These are phyloP conservation scores for Leptinotarsa undecemlineata DNA, from an alignment of 1,140 invertebrate species.

Conservation along the genomic window DNA sequence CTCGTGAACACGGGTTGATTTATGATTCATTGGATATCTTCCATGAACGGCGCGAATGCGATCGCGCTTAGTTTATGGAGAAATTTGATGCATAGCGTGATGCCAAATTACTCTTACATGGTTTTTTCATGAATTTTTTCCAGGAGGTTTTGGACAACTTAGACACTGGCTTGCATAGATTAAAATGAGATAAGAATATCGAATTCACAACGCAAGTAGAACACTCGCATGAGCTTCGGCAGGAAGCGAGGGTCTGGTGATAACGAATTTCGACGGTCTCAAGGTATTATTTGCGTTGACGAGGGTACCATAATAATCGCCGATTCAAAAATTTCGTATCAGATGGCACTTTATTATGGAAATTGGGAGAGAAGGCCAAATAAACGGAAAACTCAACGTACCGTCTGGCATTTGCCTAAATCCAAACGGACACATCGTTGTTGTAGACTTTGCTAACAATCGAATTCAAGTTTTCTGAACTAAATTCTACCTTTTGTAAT, in stretches of 20 bases:
- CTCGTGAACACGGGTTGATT: no score
- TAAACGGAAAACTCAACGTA: conserved; percentile 85
- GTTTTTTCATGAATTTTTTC: no score
- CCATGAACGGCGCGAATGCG: no score
- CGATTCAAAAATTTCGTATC: conserved; percentile 90
- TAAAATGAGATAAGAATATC: no score
- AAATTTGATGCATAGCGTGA: no score
- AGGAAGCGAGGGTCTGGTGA: conserved; percentile 68
- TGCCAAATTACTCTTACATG: no score
- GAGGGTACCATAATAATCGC: conserved; percentile 87
- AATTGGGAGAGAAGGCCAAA: conserved; percentile 77
- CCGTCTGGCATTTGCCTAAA: conserved; percentile 88
- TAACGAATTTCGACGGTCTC: conserved; percentile 83
- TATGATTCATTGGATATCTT: no score
- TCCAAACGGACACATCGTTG: conserved; percentile 76
- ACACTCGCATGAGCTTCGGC: no score
- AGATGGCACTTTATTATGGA: conserved; percentile 79
- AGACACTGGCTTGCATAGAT: no score
- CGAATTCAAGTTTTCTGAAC: conserved; percentile 81
- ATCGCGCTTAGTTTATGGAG: no score
- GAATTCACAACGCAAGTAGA: no score
- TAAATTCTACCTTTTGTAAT: not conserved
- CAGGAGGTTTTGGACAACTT: no score
- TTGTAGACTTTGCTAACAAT: conserved; percentile 96
- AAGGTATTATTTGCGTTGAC: conserved; percentile 85